Evolutionary conservation across 2,113 vertebrate species (phyloP), one percentile per base, ranked within the genome.

Genomic region (Ctenodactylus gundi): DNA sequence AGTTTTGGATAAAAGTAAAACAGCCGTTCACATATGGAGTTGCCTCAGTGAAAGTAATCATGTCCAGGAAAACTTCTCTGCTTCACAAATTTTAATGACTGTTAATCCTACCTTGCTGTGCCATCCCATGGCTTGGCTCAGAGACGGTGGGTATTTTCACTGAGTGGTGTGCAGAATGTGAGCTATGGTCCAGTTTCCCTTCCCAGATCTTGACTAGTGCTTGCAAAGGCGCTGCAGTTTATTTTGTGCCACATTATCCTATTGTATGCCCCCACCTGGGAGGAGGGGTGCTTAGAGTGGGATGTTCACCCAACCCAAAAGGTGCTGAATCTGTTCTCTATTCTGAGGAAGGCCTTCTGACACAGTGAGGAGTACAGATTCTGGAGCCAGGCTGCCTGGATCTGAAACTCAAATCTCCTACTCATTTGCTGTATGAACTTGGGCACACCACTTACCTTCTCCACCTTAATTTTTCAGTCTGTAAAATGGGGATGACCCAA

Each of bases 1-100:
- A 83, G 78, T 85, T 76, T 60, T 51, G 49, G 83, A 49, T 46
- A 64, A 65, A 94, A 82, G 3, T 64, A 57, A 94, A 90, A 68
- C 11, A 64, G 36, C 11, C 21, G 65, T 64, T 75, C 51, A 91
- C 44, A 49, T 77, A 29, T 34, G 62, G 84, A n/a, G 55, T 89
- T 80, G n/a, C 76, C 75, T 85, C 49, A 27, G 49, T 85, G 87
- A 72, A 96, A 89, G 78, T 58, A 76, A 83, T 85, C 13, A 27
- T 44, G 18, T 60, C 36, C 53, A 72, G 53, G 41, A 91, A 89
- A 91, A 90, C 15, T 6, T 89, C 88, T 89, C 29, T 73, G 58
- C 31, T 25, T 94, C 31, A 83, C 53, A 51, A 57, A 82, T 82
- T 60, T 85, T 90, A 92, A 88, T 85, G 51, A 62, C 25, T 57